Evolutionary conservation across 2,888 invertebrate species (phyloP), one percentile per base, ranked within the genome.

Genomic region (Orthonevra nobilis): DNA sequence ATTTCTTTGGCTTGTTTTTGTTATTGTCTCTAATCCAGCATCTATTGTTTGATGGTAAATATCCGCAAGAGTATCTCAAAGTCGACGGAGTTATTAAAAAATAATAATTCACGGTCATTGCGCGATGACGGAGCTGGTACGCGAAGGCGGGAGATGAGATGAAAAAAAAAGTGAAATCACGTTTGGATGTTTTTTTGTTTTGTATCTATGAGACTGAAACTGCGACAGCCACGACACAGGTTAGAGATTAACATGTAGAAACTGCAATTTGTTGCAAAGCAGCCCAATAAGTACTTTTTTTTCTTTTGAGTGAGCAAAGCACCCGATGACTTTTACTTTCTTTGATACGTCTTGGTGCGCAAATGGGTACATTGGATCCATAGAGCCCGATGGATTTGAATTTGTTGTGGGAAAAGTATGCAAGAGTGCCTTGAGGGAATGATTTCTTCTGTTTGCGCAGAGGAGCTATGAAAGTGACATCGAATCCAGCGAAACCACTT

Each of bases 41-140:
- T 38, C 56, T 20, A 34, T 60, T 44, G 52, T 12, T 26, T 2
- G 42, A 58, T 52, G 63, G 50, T 44, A 26, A 34, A 69, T 36
- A 69, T 68, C 63, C 56, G 34, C 56, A 63, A 54, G 56, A 69
- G 61, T 42, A 70, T 64, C 61, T 68, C 73, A 66, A 73, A 79
- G 66, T 68, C 79, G 61, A 79, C 42, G 50, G 52, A 48, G 61
- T 30, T 40, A 68, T 79, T 72, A 66, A 61, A 66, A 61, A 66
- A 61, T 50, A 61, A 54, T 48, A 73, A 79, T 79, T 79, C 79
- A 79, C 79, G 79, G 79, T 79, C 79, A 79, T 54, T 26, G 56
- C 30, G 58, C 54, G 58, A 26, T 66, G 60, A 79, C 60, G 66
- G 61, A 30, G 64, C 60, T 52, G 38, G 15, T 50, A 42, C 17